Base-by-base conservation (phyloP, 2,888 invertebrate species). In the Rhynchonema sp. region DNA sequence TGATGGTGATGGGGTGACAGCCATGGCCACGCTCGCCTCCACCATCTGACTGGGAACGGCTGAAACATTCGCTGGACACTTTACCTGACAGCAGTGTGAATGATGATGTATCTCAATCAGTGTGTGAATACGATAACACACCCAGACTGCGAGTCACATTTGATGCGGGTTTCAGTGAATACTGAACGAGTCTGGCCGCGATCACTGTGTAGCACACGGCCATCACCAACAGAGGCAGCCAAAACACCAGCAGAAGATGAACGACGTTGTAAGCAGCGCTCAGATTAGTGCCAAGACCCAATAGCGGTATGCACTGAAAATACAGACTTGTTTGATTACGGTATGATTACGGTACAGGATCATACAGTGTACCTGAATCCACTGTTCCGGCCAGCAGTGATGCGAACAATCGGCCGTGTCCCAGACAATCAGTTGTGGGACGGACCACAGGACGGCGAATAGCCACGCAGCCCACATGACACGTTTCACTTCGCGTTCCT, bases 191-290 rank as follows among this genome's bases (percentile, higher is more conserved):
- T 46, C 64, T 62, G 20, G 65, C 64, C 23, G 69, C 68, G 38
- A 71, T 71, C 46, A 69, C 61, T 1, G 63, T 64, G 57, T 71
- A 71, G 53, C 65, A 62, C 13, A 66, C 60, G 13, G 67, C 61
- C 28, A 71, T 62, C 9, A 67, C 63, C 25, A 67, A 49, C 29
- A 70, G 63, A 26, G 71, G 71, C 6, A 69, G 69, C 65, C 68
- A 71, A 64, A 71, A 71, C 9, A 71, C 71, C 38, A 69, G 62
- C 29, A 70, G 56, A 66, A 69, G 62, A 60, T 57, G 57, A 1
- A n/a, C 46, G 30, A 57, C 25, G 20, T 57, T 23, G 46, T 57
- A 57, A 22, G 25, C 38, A 9, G 30, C 9, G 2, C n/a, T 13
- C 52, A 52, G 52, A 13, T 9, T 38, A 38, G n/a, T n/a, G n/a